Conservation (phyloP, 2,113 vertebrate species). For the Sorex fumeus region DNA sequence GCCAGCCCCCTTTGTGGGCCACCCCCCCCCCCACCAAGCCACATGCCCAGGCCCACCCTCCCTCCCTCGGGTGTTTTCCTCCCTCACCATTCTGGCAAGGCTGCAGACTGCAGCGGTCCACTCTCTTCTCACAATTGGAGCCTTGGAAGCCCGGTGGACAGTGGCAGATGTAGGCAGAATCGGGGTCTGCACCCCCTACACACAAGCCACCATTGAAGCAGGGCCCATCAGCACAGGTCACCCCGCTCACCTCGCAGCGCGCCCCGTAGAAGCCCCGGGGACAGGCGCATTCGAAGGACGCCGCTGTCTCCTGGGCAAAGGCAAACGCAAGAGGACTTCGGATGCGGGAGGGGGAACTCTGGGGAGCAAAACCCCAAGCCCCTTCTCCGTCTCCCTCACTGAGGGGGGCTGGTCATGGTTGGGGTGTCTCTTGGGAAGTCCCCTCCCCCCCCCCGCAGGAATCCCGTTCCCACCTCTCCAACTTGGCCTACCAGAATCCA, state of each 20-base stretch:
- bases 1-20: too few relatives aligned
- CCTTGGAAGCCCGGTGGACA: constrained; percentile 91
- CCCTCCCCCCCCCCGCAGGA: too few relatives aligned
- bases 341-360: neutral
- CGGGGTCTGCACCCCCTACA: constrained; percentile 76
- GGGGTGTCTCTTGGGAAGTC: too few relatives aligned
- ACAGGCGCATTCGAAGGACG: constrained; percentile 92
- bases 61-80: neutral
- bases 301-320: constrained; percentile 87
- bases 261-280: constrained; percentile 94
- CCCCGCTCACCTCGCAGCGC: constrained; percentile 93
- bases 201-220: constrained; percentile 96
- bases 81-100: constrained; percentile 92
- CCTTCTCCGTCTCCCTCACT: neutral
- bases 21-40: too few relatives aligned
- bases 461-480: too few relatives aligned
- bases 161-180: constrained; percentile 91
- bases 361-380: neutral
- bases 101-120: constrained; percentile 92
- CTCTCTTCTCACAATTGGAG: constrained; percentile 96
- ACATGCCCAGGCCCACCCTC: neutral
- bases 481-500: too few relatives aligned
- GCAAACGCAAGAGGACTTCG: neutral
- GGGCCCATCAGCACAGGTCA: constrained; percentile 92
- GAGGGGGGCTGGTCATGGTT: too few relatives aligned